Evolutionary conservation across 2,888 invertebrate species (phyloP), one percentile per base, ranked within the genome.

Genomic region (Pristionchus arcanus): DNA sequence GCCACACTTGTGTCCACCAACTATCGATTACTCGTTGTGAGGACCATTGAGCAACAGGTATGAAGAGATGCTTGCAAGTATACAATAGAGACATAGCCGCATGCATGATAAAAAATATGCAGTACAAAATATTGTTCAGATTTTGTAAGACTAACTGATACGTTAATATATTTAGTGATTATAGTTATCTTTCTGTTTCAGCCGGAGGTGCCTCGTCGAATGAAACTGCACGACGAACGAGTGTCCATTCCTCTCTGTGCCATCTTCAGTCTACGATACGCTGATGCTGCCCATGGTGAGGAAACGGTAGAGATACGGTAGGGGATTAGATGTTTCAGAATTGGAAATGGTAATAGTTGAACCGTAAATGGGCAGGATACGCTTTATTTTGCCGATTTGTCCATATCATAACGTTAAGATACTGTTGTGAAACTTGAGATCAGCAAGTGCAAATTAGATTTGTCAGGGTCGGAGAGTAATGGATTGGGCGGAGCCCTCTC

Each of bases 1-100:
- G 98, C 98, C 0, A 96, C 97, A 53, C 96, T 98, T 90, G 97
- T 97, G 95, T 97, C 98, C 91, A 98, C 98, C 90, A 98, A 98
- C 96, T 98, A 98, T 95, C 97, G 98, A 96, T 96, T 98, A 55
- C 90, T 91, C 81, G 93, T 93, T 74, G 77, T 89, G 15, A 91
- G 92, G 19, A 16, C 59, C 0, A 19, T 55, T 1, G 63, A 37
- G 21, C 86, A 49, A 19, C 42, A 63, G 86, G 86, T 86, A 84
- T 4, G 19, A 21, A 25, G 49, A 21, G n/a, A 74, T 74, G 2
- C 4, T 74, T 68, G 2, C 31, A 28, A n/a, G 15, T 31, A 13
- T 3, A 68, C 9, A 68, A 2, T 13, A 16, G 68, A 68, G 15
- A 11, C 21, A 68, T 9, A 25, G n/a, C n/a, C n/a, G n/a, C n/a